Conservation (phyloP, 1,140 invertebrate species). For the Drosophila suzukii region DNA sequence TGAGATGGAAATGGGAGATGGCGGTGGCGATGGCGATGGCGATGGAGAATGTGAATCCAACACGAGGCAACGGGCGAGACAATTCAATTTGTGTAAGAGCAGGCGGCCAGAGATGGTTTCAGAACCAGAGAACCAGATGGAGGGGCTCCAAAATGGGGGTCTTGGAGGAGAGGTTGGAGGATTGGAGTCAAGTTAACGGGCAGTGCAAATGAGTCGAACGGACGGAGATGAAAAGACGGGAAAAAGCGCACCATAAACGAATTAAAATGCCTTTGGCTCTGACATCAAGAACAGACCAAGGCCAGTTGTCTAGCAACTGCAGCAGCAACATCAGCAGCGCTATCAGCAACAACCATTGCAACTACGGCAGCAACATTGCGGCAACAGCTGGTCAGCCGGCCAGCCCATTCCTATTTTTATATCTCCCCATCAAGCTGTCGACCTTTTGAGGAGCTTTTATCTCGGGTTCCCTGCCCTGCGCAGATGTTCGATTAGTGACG, state of each 20-base stretch:
- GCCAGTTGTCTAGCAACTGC: slow-evolving; percentile 11
- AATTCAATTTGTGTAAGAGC: slow-evolving; percentile 73
- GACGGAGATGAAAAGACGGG: background rate
- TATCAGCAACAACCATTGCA: slow-evolving; percentile 16
- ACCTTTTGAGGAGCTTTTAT: background rate
- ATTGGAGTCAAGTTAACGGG: slow-evolving; percentile 40
- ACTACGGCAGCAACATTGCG: slow-evolving; percentile 8
- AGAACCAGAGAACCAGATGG: background rate
- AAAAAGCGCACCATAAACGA: slow-evolving; percentile 57
- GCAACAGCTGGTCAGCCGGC: slow-evolving; percentile 19
- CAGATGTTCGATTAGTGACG: slow-evolving; percentile 39
- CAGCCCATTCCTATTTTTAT: slow-evolving; percentile 20
- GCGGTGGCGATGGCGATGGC: background rate
- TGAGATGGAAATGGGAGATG: background rate
- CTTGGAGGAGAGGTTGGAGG: background rate
- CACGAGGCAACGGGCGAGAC: slow-evolving; percentile 54
- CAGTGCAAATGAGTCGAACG: slow-evolving; percentile 55
- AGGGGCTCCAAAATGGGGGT: background rate
- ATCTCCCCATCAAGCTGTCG: background rate
- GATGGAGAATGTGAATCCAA: slow-evolving; percentile 24
- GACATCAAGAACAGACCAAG: slow-evolving; percentile 41
- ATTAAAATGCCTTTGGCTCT: slow-evolving; percentile 73
- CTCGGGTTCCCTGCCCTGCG: background rate
- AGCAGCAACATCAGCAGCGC: background rate
- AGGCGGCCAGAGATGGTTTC: slow-evolving; percentile 3